These are phyloP conservation scores for Neodiprion virginianus DNA, from an alignment of 1,140 invertebrate species.

Conservation along the genomic window DNA sequence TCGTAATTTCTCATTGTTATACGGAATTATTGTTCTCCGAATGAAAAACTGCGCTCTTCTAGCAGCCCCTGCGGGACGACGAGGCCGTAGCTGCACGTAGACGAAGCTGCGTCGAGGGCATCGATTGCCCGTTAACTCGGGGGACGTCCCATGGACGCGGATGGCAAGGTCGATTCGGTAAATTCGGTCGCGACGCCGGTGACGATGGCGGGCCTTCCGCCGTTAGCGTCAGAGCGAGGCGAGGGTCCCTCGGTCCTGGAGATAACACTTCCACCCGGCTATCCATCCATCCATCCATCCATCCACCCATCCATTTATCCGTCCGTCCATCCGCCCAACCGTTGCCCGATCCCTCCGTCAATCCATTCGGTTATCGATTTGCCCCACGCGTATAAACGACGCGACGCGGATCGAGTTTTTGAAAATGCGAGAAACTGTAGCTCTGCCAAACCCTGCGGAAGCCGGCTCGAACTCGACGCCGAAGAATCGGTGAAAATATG, in stretches of 20 bases:
- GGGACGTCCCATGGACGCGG: background rate
- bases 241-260: background rate
- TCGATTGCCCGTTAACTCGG: background rate
- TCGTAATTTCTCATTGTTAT: too few species aligned
- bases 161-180: background rate
- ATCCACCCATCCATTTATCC: background rate
- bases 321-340: background rate
- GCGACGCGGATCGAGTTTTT: background rate
- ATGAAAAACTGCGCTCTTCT: too few species aligned
- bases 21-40: too few species aligned
- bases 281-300: background rate
- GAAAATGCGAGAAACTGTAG: too few species aligned
- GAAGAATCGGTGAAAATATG: too few species aligned
- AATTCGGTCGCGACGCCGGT: background rate
- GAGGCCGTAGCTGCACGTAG: too few species aligned
- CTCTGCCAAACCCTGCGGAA: too few species aligned
- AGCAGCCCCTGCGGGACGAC: too few species aligned
- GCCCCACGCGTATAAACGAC: background rate
- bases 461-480: too few species aligned
- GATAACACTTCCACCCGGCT: background rate
- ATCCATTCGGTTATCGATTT: conserved; percentile 2
- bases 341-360: background rate
- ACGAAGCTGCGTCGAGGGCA: background rate
- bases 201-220: background rate
- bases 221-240: background rate